phyloP scores from a whole-genome alignment of 2,888 invertebrate species.

The Mylabris sibirica region DNA sequence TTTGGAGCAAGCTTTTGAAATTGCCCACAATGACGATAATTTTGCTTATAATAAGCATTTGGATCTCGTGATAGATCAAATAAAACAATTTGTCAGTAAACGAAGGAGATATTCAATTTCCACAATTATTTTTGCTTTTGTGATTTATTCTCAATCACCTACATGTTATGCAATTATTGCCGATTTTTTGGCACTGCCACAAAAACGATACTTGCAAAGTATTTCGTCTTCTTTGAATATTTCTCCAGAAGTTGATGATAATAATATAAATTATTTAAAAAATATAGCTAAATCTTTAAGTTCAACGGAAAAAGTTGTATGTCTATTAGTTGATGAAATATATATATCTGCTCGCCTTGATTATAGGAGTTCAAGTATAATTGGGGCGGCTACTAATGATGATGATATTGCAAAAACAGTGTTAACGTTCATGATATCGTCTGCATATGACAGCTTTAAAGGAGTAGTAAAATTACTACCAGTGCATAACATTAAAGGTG shows the following conservation, averaged over 20 bases:
- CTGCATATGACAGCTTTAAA: too few species aligned
- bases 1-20: background rate
- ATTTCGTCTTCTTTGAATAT: background rate
- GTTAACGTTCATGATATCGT: too few species aligned
- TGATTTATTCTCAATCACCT: background rate
- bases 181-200: background rate
- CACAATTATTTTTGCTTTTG: background rate
- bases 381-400: background rate
- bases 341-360: background rate
- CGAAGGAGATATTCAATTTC: too few species aligned
- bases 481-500: too few species aligned
- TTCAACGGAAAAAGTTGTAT: background rate
- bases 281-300: background rate
- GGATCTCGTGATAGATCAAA: background rate
- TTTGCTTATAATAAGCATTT: background rate
- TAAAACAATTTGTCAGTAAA: background rate
- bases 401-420: too few species aligned
- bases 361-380: background rate
- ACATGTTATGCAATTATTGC: background rate
- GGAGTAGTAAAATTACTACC: too few species aligned
- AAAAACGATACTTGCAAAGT: background rate
- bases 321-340: background rate
- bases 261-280: background rate
- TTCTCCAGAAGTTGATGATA: background rate
- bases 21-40: background rate